These are phyloP conservation scores for Agrochola lychnidis DNA, from an alignment of 2,888 invertebrate species.

Conservation along the genomic window DNA sequence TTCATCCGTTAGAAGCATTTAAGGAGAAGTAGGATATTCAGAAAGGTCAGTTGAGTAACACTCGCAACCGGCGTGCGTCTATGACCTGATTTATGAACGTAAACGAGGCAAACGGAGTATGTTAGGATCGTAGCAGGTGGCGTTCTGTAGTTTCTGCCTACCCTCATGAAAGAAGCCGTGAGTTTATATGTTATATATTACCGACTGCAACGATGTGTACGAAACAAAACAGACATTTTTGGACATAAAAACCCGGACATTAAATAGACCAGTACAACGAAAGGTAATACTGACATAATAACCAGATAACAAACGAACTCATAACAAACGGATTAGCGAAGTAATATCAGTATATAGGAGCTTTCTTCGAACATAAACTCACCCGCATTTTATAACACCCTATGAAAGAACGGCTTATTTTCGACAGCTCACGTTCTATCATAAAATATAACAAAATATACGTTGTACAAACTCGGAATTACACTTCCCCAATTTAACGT, in stretches of 20 bases:
- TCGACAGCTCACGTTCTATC: not conserved
- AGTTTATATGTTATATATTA: not conserved
- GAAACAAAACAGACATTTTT: not conserved
- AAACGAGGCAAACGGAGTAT: not conserved
- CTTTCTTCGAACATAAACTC: slow-evolving; percentile 1
- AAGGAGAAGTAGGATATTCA: not conserved
- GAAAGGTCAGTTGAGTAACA: not conserved
- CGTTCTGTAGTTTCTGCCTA: not conserved
- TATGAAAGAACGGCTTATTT: slow-evolving; percentile 10
- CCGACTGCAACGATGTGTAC: not conserved
- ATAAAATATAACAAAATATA: slow-evolving; percentile 15
- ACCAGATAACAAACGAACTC: not conserved
- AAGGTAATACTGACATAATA: not conserved
- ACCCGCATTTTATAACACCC: slow-evolving; percentile 14
- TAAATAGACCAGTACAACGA: not conserved
- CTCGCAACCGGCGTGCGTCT: not conserved
- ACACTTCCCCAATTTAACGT: slow-evolving; percentile 33
- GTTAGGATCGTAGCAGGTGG: not conserved
- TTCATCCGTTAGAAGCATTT: not conserved
- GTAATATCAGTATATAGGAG: slow-evolving; percentile 4
- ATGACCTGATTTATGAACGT: not conserved
- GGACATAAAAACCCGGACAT: not conserved
- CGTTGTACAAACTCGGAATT: not conserved
- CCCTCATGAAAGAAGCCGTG: not conserved
- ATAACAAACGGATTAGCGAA: not conserved